A percentile compares a stretch with the other conserved stretches of the same genome.
Evolutionary conservation across 2,113 vertebrate genomes (phyloP).

Genomic region (Tyrannus savana): DNA sequence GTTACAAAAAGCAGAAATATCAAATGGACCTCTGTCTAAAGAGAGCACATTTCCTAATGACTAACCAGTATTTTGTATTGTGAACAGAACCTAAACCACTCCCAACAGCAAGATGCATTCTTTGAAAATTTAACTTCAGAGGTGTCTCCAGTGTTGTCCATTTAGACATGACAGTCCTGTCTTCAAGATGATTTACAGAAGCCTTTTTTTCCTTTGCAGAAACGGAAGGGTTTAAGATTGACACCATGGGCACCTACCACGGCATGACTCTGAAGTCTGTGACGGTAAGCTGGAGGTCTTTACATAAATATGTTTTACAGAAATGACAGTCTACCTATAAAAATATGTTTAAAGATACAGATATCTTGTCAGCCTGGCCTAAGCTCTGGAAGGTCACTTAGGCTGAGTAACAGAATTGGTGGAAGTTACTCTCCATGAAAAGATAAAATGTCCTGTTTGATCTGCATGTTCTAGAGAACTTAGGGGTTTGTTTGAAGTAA

Average conservation of each 20-base stretch:
- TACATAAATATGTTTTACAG: neutral
- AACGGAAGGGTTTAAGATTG: slow-evolving; percentile 99
- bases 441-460: neutral
- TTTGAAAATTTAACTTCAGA: neutral
- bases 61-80: neutral
- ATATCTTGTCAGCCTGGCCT: neutral
- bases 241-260: slow-evolving; percentile 98
- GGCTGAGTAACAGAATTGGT: neutral
- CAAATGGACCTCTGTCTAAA: neutral
- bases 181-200: neutral
- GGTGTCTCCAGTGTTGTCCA: neutral
- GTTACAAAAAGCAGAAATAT: neutral
- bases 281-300: slow-evolving; percentile 84
- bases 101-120: neutral
- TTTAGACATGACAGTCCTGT: neutral
- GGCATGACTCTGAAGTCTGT: slow-evolving; percentile 99
- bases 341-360: neutral
- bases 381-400: neutral
- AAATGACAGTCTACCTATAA: accelerated
- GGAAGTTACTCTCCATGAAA: neutral
- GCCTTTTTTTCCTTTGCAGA: slow-evolving; percentile 73
- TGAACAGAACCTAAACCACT: neutral
- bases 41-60: neutral
- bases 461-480: neutral
- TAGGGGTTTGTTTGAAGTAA: neutral